phyloP scores from a whole-genome alignment of 1,140 invertebrate species.

The Acromyrmex heyeri region DNA sequence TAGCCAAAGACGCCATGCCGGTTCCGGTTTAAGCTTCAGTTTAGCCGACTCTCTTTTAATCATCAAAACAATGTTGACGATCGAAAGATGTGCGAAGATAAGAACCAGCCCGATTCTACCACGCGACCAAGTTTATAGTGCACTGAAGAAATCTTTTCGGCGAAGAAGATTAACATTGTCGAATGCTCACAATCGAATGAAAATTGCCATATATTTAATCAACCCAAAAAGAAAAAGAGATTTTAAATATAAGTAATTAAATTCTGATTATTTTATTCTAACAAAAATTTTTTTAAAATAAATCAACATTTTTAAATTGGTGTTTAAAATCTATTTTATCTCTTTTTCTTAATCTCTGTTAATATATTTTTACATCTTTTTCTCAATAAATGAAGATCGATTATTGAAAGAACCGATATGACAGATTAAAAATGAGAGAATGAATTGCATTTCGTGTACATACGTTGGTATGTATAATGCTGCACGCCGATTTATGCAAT shows the following conservation, averaged over 20 bases:
- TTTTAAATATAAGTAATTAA: neutral
- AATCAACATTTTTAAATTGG: neutral
- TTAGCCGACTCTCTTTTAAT: constrained; percentile 59
- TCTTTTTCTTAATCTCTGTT: neutral
- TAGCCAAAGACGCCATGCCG: constrained; percentile 55
- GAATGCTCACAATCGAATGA: neutral
- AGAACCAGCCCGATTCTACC: neutral
- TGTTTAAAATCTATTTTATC: neutral
- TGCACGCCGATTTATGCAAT: constrained; percentile 21
- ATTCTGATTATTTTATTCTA: neutral
- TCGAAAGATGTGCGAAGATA: constrained; percentile 3
- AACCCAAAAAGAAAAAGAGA: neutral
- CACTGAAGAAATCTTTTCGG: neutral
- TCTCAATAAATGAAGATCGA: neutral
- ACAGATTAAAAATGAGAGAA: constrained; percentile 6
- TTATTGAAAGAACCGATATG: neutral
- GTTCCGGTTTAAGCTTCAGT: constrained; percentile 66
- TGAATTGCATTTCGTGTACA: constrained; percentile 1
- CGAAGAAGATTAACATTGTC: neutral
- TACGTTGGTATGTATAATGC: neutral
- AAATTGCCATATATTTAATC: neutral
- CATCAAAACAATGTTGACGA: constrained; percentile 54
- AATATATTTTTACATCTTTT: neutral
- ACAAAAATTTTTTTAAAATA: neutral
- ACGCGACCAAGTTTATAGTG: neutral